Evolutionary conservation across 2,888 invertebrate genomes (phyloP).

Genomic region (Apamea crenata): DNA sequence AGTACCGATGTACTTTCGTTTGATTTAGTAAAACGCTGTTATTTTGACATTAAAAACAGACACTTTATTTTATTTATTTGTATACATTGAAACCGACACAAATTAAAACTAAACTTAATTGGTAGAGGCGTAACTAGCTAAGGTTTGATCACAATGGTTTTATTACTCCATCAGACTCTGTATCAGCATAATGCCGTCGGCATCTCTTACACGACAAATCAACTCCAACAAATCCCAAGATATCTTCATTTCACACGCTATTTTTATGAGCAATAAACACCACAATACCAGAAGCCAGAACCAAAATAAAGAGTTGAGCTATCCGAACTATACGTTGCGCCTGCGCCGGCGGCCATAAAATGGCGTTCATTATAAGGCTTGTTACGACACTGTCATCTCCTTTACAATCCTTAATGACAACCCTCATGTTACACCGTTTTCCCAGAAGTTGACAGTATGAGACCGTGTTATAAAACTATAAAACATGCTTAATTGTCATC

Average conservation of each 20-base stretch:
- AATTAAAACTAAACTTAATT: background rate
- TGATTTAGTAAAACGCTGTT: background rate
- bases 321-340: constrained; percentile 59
- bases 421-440: constrained; percentile 73
- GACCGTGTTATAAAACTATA: constrained; percentile 83
- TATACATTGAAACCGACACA: background rate
- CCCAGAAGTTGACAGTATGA: constrained; percentile 87
- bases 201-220: constrained; percentile 19
- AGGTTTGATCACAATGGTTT: background rate
- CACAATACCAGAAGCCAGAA: constrained; percentile 68
- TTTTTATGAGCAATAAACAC: constrained; percentile 62
- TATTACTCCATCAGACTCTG: background rate
- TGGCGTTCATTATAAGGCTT: constrained; percentile 80
- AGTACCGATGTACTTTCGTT: too few species aligned
- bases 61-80: background rate
- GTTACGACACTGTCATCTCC: constrained; percentile 86
- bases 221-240: constrained; percentile 37
- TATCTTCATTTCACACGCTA: constrained; percentile 60
- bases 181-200: constrained; percentile 1
- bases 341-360: constrained; percentile 74
- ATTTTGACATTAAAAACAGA: background rate
- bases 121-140: background rate
- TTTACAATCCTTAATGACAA: constrained; percentile 88
- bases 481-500: constrained; percentile 85
- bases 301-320: constrained; percentile 67